These are phyloP conservation scores for Otolemur crassicaudatus DNA, from an alignment of 2,797 vertebrate species.

Conservation along the genomic window DNA sequence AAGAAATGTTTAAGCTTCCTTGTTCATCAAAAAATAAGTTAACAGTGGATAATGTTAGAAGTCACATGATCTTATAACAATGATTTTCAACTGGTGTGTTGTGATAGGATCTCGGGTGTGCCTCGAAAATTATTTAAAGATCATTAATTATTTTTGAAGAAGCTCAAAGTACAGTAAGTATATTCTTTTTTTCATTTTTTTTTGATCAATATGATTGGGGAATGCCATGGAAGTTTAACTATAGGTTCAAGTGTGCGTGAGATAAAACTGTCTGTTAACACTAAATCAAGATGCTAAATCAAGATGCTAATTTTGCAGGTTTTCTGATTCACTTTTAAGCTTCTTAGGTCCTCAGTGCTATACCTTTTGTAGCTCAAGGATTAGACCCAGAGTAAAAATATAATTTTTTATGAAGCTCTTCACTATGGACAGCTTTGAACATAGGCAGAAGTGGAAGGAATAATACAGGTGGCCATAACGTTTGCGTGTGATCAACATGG, in stretches of 20 bases:
- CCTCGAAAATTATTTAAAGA: no score
- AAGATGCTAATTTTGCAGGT: not conserved
- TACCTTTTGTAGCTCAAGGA: conserved; percentile 14
- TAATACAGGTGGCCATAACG: not conserved
- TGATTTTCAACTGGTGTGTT: no score
- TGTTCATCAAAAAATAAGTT: not conserved
- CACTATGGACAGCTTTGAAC: not conserved
- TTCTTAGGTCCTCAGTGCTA: not conserved
- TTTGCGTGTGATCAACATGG: no score
- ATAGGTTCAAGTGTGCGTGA: no score
- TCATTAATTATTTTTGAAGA: no score
- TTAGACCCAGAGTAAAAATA: conserved; percentile 12
- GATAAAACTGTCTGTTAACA: not conserved
- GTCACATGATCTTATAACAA: not conserved
- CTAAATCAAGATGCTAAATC: not conserved
- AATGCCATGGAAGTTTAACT: no score
- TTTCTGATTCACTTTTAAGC: conserved; percentile 2
- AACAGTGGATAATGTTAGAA: not conserved
- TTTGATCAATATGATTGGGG: no score
- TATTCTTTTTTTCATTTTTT: no score
- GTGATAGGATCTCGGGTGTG: no score
- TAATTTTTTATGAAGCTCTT: not conserved
- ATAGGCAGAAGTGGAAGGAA: not conserved
- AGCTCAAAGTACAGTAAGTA: no score
- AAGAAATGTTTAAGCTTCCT: not conserved